Base-by-base conservation (phyloP, 1,140 invertebrate genomes). In the Holcopasites calliopsidis region DNA sequence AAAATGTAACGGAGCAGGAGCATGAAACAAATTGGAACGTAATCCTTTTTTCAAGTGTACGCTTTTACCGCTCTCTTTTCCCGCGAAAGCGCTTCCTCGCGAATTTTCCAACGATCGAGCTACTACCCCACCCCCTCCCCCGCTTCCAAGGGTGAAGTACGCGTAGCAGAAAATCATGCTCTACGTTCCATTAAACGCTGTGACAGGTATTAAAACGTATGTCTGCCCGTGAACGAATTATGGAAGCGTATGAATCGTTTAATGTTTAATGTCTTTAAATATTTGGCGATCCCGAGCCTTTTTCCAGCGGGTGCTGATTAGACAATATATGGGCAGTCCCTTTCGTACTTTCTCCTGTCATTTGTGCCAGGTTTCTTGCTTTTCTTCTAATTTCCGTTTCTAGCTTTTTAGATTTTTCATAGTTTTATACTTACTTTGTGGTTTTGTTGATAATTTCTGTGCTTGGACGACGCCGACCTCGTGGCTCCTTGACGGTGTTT, bases 1-100 rank as follows among this genome's bases (percentile, higher is more conserved):
- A 55, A n/a, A n/a, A 66, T 38, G 71, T 66, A 73, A 73, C 61
- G 71, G 44, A 16, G 16, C 49, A 16, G 71, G 49, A 55, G 55
- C 61, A 54, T 47, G 61, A 73, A 73, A 73, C 71, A 73, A 73
- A 73, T 73, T 73, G 61, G 60, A 54, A 73, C 70, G 70, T 65
- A 65, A 73, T 73, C 38, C 71, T 65, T 73, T 73, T 73, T 66
- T 73, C 71, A 65, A 44, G 61, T 55, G 35, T 18, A 21, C 50
- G 38, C 31, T 40, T 13, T 23, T 52, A 65, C 38, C 16, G 2
- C 13, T 40, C 21, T 28, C 26, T 21, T 28, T 21, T 33, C 33
- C 26, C 76, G 50, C 64, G 68, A 71, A 62, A 77, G 50, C 76
- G 42, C 49, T 54, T 66, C 55, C 57, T 54, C 72, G 18, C 49